phyloP scores from a whole-genome alignment of 2,797 vertebrate genomes.

The Helicolenus hilgendorfi region DNA sequence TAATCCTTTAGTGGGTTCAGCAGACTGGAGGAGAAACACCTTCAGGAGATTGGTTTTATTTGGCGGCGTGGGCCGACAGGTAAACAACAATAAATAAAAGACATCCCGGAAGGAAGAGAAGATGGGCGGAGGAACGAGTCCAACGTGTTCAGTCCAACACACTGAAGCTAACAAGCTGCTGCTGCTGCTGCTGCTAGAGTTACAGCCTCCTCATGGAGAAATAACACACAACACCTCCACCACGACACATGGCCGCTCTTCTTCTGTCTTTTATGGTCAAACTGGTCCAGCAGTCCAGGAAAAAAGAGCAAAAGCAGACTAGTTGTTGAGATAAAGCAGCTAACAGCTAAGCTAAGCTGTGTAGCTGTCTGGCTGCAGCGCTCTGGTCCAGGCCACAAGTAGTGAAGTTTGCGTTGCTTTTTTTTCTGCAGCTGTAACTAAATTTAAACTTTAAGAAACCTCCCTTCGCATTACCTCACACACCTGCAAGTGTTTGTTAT shows the following conservation, averaged over 20 bases:
- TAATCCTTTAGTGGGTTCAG: background rate
- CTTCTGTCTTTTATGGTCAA: background rate
- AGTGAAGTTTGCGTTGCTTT: slow-evolving; percentile 68
- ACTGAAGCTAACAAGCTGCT: slow-evolving; percentile 53
- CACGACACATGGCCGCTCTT: background rate
- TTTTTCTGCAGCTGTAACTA: background rate
- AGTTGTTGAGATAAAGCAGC: background rate
- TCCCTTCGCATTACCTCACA: background rate
- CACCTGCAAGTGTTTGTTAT: background rate
- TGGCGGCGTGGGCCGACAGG: slow-evolving; percentile 70
- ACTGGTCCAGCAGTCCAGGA: background rate
- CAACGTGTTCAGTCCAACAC: slow-evolving; percentile 84
- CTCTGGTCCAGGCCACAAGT: slow-evolving; percentile 74
- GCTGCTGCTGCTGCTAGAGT: slow-evolving; percentile 44
- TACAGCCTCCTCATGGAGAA: slow-evolving; percentile 50
- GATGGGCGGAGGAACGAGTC: slow-evolving; percentile 86
- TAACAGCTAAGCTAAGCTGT: background rate
- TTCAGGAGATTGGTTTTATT: slow-evolving; percentile 80
- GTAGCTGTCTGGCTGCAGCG: slow-evolving; percentile 33
- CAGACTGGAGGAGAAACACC: slow-evolving; percentile 21
- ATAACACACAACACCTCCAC: background rate
- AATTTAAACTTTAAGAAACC: background rate
- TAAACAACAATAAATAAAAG: slow-evolving; percentile 87
- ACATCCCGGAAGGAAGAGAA: slow-evolving; percentile 77
- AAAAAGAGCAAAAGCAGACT: background rate